phyloP scores from a whole-genome alignment of 64 coral and sea anemone species.

The Montipora sp. region DNA sequence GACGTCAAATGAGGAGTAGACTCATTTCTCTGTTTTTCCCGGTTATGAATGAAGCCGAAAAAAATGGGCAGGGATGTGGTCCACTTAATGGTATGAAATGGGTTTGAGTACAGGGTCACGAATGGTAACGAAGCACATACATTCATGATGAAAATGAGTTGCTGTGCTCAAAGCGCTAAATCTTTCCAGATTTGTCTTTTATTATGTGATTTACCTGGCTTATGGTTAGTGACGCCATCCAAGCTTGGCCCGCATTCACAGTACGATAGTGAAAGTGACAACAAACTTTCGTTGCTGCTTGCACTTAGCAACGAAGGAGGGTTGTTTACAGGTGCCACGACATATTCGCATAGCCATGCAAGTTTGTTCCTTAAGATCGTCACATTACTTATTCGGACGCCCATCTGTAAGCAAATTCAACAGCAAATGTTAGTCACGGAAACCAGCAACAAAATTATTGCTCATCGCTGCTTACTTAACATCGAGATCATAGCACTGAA shows the following conservation, averaged over 20 bases:
- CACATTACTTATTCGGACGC: conserved; percentile 61
- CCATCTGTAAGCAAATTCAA: conserved; percentile 65
- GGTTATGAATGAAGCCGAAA: no score
- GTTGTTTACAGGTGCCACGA: conserved; percentile 37
- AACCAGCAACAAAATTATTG: neutral
- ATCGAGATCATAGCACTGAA: no score
- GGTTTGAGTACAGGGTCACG: no score
- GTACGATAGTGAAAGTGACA: conserved; percentile 54
- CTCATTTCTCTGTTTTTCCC: no score
- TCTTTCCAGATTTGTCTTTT: neutral
- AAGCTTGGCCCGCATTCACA: conserved; percentile 82
- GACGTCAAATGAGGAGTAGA: no score
- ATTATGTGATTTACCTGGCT: neutral
- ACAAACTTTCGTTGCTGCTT: conserved; percentile 13
- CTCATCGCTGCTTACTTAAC: no score
- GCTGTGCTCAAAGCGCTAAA: neutral
- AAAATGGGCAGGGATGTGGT: no score
- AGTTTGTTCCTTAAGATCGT: conserved; percentile 58
- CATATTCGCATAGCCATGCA: conserved; percentile 70
- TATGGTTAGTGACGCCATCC: conserved; percentile 23
- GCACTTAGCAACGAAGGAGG: conserved; percentile 18
- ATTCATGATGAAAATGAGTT: neutral
- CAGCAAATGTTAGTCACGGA: neutral
- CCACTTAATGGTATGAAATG: no score
- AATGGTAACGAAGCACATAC: no score